These are phyloP conservation scores for Drosophila prosaltans DNA, from an alignment of 1,140 invertebrate genomes.

Conservation along the genomic window DNA sequence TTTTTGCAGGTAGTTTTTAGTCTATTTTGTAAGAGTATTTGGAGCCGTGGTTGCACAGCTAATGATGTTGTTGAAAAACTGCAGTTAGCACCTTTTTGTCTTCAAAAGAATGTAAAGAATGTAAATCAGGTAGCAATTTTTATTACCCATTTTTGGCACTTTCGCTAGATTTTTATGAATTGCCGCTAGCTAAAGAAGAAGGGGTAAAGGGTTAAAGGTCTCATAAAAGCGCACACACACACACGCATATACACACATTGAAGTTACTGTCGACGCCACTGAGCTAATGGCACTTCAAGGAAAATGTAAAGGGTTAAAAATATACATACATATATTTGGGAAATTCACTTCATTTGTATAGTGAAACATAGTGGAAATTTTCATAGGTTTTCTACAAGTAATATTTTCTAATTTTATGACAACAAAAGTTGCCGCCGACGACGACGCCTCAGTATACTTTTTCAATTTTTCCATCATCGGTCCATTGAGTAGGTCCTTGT, in stretches of 20 bases:
- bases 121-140: slow-evolving; percentile 42
- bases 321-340: slow-evolving; percentile 35
- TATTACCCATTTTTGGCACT: slow-evolving; percentile 57
- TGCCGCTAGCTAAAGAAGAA: slow-evolving; percentile 14
- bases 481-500: slow-evolving; percentile 59
- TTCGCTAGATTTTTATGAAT: slow-evolving; percentile 69
- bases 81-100: slow-evolving; percentile 79
- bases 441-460: too few relatives aligned
- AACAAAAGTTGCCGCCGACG: slow-evolving; percentile 62
- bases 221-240: slow-evolving; percentile 32
- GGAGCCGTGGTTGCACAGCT: slow-evolving; percentile 29
- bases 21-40: not conserved
- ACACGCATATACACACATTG: slow-evolving; percentile 14
- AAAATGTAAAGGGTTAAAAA: slow-evolving; percentile 68
- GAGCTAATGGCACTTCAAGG: slow-evolving; percentile 61
- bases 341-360: slow-evolving; percentile 70
- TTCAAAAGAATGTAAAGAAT: slow-evolving; percentile 69
- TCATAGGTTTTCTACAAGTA: slow-evolving; percentile 26
- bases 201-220: slow-evolving; percentile 42
- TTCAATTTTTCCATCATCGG: not conserved
- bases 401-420: slow-evolving; percentile 45
- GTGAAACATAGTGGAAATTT: slow-evolving; percentile 54
- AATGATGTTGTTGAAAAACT: slow-evolving; percentile 52
- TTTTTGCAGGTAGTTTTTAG: slow-evolving; percentile 15
- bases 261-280: slow-evolving; percentile 66